These are phyloP conservation scores for Diachrysia chrysitis DNA, from an alignment of 2,888 invertebrate species.

Conservation along the genomic window DNA sequence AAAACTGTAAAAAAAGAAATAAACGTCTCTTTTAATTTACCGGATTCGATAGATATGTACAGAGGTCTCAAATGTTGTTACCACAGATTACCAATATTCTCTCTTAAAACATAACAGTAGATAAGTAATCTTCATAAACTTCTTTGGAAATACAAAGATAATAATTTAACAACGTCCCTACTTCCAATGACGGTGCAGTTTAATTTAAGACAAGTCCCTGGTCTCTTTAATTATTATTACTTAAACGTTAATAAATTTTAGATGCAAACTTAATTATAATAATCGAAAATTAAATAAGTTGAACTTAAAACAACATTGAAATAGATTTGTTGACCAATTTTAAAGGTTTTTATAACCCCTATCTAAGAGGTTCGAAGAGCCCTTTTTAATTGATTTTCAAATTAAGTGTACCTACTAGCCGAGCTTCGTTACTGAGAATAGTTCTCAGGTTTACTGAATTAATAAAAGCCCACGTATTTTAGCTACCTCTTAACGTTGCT, in stretches of 20 bases:
- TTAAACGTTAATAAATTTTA: slow-evolving; percentile 37
- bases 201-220: slow-evolving; percentile 14
- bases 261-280: slow-evolving; percentile 29
- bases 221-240: slow-evolving; percentile 42
- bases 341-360: background rate
- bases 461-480: background rate
- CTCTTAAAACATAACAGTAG: too few relatives aligned
- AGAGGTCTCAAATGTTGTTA: too few relatives aligned
- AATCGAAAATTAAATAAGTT: background rate
- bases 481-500: background rate
- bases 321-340: background rate
- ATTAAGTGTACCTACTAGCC: background rate
- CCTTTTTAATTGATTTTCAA: slow-evolving; percentile 4
- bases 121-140: background rate
- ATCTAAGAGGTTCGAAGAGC: background rate
- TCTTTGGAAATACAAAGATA: background rate
- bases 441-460: slow-evolving; percentile 2
- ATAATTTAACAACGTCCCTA: slow-evolving; percentile 24
- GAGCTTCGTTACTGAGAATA: slow-evolving; percentile 1
- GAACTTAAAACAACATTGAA: background rate
- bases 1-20: background rate
- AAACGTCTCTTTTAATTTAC: too few relatives aligned
- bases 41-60: too few relatives aligned
- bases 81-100: too few relatives aligned
- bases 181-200: slow-evolving; percentile 22